phyloP scores from a whole-genome alignment of 2,113 vertebrate species.

The Tragelaphus buxtoni region DNA sequence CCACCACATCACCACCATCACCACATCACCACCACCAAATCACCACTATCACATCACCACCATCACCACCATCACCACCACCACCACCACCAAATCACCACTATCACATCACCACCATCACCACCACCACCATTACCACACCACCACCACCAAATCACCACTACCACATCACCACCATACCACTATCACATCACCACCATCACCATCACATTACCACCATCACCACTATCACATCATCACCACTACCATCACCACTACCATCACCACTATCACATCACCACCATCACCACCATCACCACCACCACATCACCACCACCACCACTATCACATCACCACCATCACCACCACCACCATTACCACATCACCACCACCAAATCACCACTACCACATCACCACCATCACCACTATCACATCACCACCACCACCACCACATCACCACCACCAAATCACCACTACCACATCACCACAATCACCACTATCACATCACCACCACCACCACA shows the following conservation, averaged over 20 bases:
- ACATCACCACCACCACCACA: background rate
- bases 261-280: too few species aligned
- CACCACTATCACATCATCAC: too few species aligned
- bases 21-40: fast-evolving
- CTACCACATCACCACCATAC: fast-evolving
- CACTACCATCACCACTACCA: fast-evolving
- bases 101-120: fast-evolving
- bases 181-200: fast-evolving
- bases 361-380: fast-evolving
- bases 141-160: fast-evolving
- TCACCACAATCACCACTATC: fast-evolving
- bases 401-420: background rate
- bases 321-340: fast-evolving
- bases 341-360: too few species aligned
- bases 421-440: background rate
- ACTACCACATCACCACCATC: background rate
- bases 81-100: background rate
- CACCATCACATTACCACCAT: fast-evolving
- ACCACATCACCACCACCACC: fast-evolving
- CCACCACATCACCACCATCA: fast-evolving
- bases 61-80: fast-evolving
- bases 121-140: fast-evolving
- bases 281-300: fast-evolving
- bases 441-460: fast-evolving
- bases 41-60: fast-evolving